Evolutionary conservation across 2,113 vertebrate genomes (phyloP).

Genomic region (Pterocles burchelli): DNA sequence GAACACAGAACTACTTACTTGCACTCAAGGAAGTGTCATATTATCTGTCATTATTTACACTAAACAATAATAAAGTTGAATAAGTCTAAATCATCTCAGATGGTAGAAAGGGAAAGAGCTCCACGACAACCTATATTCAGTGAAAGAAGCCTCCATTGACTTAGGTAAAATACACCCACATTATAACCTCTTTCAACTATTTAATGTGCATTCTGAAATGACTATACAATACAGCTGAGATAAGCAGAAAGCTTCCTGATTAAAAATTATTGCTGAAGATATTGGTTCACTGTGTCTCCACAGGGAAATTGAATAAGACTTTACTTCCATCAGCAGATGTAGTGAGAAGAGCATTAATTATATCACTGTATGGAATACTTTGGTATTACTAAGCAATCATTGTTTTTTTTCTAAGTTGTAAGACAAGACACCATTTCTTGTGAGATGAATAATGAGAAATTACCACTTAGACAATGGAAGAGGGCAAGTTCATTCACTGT

Average conservation of each 20-base stretch:
- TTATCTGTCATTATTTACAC: neutral
- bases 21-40: neutral
- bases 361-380: constrained; percentile 28
- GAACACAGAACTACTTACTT: neutral
- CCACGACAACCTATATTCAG: neutral
- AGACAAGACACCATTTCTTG: constrained; percentile 22
- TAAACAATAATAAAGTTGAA: constrained; percentile 4
- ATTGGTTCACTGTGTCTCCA: constrained; percentile 11
- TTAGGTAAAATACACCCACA: constrained; percentile 11
- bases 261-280: constrained; percentile 57
- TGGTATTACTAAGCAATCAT: neutral
- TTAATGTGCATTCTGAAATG: constrained; percentile 45
- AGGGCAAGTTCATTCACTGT: neutral
- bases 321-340: constrained; percentile 63
- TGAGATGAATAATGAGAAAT: constrained; percentile 10
- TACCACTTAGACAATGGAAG: neutral
- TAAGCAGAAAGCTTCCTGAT: constrained; percentile 56
- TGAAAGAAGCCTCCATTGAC: neutral
- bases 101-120: neutral
- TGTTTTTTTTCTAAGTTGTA: neutral
- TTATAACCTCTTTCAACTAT: constrained; percentile 18
- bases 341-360: constrained; percentile 62
- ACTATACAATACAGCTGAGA: constrained; percentile 42
- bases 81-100: neutral
- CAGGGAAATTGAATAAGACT: constrained; percentile 37